Evolutionary conservation across 2,113 vertebrate genomes (phyloP).

Genomic region (Urocolius indicus): DNA sequence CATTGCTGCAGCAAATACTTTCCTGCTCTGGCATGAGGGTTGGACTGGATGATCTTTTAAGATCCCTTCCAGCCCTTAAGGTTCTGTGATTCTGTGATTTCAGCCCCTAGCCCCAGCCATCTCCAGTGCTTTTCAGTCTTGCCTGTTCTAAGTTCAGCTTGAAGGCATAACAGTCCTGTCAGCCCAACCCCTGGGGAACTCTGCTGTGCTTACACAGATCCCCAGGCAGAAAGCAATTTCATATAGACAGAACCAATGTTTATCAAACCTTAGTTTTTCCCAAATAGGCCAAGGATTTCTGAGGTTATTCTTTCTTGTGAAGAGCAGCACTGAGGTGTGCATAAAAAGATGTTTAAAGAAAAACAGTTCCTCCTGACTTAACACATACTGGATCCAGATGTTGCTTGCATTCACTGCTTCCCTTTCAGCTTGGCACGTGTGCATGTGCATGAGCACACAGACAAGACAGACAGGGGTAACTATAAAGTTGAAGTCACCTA

Average conservation of each 20-base stretch:
- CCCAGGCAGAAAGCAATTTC: neutral
- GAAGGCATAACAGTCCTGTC: neutral
- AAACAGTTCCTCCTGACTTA: neutral
- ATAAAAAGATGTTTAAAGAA: neutral
- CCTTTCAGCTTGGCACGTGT: neutral
- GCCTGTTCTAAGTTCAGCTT: neutral
- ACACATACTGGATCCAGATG: constrained; percentile 40
- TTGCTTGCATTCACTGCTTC: neutral
- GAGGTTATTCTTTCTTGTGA: neutral
- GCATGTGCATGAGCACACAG: neutral
- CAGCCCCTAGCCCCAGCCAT: neutral
- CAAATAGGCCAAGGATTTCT: neutral
- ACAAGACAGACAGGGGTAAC: constrained; percentile 54
- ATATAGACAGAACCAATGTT: neutral
- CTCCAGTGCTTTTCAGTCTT: neutral
- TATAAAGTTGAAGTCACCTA: constrained; percentile 47
- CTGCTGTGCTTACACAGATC: neutral
- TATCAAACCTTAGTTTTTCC: neutral
- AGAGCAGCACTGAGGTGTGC: neutral
- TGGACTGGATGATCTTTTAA: no score
- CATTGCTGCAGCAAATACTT: neutral
- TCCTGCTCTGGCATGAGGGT: neutral
- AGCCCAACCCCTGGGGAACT: neutral
- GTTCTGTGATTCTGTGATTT: neutral
- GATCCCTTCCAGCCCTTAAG: no score